Evolutionary conservation across 2,888 invertebrate species (phyloP).

Genomic region (Lomographa bimaculata): DNA sequence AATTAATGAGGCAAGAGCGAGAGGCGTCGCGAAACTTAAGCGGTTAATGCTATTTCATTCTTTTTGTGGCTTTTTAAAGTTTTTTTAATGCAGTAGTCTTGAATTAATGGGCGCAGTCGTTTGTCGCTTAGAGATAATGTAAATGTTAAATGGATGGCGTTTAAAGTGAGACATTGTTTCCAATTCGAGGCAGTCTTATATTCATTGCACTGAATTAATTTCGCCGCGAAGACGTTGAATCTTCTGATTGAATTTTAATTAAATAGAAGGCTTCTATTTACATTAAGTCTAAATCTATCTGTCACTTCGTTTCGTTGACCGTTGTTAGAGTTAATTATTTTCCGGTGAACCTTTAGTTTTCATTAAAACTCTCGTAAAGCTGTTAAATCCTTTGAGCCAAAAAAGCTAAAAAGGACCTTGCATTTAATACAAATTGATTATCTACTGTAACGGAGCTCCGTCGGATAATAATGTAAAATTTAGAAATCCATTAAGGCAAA

Average conservation of each 20-base stretch:
- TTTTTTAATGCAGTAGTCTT: conserved; percentile 47
- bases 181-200: conserved; percentile 39
- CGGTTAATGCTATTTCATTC: conserved; percentile 64
- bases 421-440: conserved; percentile 38
- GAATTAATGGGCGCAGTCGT: conserved; percentile 56
- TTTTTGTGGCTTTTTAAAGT: conserved; percentile 48
- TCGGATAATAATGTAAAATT: conserved; percentile 70
- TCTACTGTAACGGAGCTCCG: conserved; percentile 34
- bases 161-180: conserved; percentile 51
- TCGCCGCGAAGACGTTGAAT: conserved; percentile 22
- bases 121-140: conserved; percentile 54
- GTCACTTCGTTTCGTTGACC: conserved; percentile 1
- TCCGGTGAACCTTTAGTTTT: conserved; percentile 19
- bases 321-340: conserved; percentile 19
- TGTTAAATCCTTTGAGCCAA: conserved; percentile 10
- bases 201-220: conserved; percentile 40
- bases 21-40: conserved; percentile 50
- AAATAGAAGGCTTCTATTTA: conserved; percentile 12
- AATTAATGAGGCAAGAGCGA: conserved; percentile 82
- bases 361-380: conserved; percentile 9
- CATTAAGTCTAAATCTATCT: conserved; percentile 1
- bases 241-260: conserved; percentile 28
- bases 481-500: conserved; percentile 74
- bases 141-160: conserved; percentile 50
- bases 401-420: conserved; percentile 24